Evolutionary conservation across 2,888 invertebrate genomes (phyloP).

Genomic region (Cylindroiulus punctatus): DNA sequence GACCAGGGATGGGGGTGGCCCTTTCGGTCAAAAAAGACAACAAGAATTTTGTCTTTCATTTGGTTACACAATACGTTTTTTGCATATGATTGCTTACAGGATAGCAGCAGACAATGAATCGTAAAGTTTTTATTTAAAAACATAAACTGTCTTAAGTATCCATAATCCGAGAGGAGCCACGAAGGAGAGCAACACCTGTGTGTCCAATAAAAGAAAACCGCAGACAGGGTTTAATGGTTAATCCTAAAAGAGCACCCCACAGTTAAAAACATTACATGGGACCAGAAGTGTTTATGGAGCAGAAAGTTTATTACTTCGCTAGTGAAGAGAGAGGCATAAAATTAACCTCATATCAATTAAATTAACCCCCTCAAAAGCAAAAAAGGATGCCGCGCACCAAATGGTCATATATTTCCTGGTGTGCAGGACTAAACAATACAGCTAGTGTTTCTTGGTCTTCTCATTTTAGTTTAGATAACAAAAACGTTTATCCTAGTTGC

Average conservation of each 20-base stretch:
- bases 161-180: constrained; percentile 12
- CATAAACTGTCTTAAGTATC: constrained; percentile 38
- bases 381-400: background rate
- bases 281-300: constrained; percentile 28
- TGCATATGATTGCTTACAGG: constrained; percentile 30
- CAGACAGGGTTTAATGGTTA: constrained; percentile 20
- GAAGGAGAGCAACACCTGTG: constrained; percentile 16
- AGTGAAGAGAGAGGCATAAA: constrained; percentile 22
- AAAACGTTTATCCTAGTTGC: no score
- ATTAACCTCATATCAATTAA: constrained; percentile 29
- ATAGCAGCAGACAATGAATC: constrained; percentile 37
- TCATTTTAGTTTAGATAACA: no score
- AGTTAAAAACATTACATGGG: constrained; percentile 31
- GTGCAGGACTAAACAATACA: background rate
- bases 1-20: background rate
- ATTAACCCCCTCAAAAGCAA: constrained; percentile 9
- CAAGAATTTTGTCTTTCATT: constrained; percentile 20
- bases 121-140: constrained; percentile 38
- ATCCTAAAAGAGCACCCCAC: constrained; percentile 42
- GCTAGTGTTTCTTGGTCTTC: background rate
- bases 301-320: background rate
- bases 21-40: background rate
- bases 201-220: constrained; percentile 33
- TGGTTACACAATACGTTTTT: constrained; percentile 22
- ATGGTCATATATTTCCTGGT: background rate